Conservation (phyloP, 2,113 vertebrate genomes). For the Cyprinodon tularosa region DNA sequence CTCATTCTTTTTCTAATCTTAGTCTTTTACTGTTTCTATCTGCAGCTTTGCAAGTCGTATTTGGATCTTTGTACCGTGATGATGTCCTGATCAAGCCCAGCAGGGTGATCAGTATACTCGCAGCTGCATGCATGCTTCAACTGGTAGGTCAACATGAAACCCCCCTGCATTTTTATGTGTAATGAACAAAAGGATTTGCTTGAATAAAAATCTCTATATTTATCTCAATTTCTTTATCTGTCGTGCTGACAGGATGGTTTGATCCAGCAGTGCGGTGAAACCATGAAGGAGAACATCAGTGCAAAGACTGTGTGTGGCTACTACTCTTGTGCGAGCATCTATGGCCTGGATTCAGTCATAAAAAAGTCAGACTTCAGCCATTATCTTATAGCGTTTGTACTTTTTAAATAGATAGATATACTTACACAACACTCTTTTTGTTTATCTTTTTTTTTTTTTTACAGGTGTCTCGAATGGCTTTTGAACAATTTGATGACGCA, state of each 20-base stretch:
- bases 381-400: background rate
- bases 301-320: slow-evolving; percentile 92
- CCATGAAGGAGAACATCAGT: slow-evolving; percentile 97
- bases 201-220: background rate
- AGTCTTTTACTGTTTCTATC: background rate
- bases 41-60: slow-evolving; percentile 92
- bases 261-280: slow-evolving; percentile 96
- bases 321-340: slow-evolving; percentile 88
- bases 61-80: slow-evolving; percentile 95
- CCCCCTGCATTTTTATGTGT: background rate
- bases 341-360: slow-evolving; percentile 93
- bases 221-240: background rate
- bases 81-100: slow-evolving; percentile 96
- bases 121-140: slow-evolving; percentile 96
- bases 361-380: slow-evolving; percentile 84
- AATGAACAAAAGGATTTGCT: background rate
- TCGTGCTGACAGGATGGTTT: slow-evolving; percentile 86
- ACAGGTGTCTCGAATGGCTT: slow-evolving; percentile 97
- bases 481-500: slow-evolving; percentile 98
- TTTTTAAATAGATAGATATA: too few species aligned
- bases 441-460: slow-evolving; percentile 10
- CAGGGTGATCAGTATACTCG: slow-evolving; percentile 91
- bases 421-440: background rate
- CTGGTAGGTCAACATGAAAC: slow-evolving; percentile 82
- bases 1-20: background rate